Conservation (phyloP, 2,888 invertebrate species). For the Tillus elongatus region DNA sequence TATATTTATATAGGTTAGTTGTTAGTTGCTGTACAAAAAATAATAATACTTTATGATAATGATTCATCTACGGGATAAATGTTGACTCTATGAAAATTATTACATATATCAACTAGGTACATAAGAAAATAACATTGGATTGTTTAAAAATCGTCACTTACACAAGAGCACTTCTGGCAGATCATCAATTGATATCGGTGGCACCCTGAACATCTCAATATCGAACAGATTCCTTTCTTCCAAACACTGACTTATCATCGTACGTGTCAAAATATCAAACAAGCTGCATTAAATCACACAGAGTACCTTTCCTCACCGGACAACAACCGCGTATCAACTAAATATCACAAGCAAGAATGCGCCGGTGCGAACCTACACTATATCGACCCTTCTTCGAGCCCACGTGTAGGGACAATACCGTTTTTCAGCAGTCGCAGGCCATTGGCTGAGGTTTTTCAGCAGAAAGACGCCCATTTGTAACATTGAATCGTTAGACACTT, state of each 20-base stretch:
- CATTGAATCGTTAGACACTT: constrained; percentile 8
- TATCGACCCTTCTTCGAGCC: constrained; percentile 32
- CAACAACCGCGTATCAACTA: constrained; percentile 24
- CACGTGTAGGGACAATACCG: too few species aligned
- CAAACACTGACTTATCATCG: constrained; percentile 37
- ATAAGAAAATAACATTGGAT: constrained; percentile 8
- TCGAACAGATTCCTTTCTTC: constrained; percentile 30
- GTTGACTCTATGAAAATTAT: too few species aligned
- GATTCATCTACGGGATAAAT: too few species aligned
- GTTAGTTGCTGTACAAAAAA: too few species aligned
- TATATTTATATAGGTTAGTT: too few species aligned
- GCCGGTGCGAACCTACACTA: constrained; percentile 27
- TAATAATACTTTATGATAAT: too few species aligned
- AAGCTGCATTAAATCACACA: neutral
- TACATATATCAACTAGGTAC: too few species aligned
- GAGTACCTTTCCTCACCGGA: constrained; percentile 13
- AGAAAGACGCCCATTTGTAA: constrained; percentile 14
- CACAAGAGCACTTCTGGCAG: constrained; percentile 65
- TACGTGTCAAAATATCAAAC: neutral
- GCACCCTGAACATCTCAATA: constrained; percentile 55
- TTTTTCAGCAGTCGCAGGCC: neutral
- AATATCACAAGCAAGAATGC: constrained; percentile 23
- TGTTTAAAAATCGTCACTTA: constrained; percentile 43
- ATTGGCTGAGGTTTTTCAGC: neutral
- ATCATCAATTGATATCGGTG: constrained; percentile 63